Evolutionary conservation across 2,888 invertebrate species (phyloP), one percentile per base, ranked within the genome.

Genomic region (Pristionchus exspectatus): DNA sequence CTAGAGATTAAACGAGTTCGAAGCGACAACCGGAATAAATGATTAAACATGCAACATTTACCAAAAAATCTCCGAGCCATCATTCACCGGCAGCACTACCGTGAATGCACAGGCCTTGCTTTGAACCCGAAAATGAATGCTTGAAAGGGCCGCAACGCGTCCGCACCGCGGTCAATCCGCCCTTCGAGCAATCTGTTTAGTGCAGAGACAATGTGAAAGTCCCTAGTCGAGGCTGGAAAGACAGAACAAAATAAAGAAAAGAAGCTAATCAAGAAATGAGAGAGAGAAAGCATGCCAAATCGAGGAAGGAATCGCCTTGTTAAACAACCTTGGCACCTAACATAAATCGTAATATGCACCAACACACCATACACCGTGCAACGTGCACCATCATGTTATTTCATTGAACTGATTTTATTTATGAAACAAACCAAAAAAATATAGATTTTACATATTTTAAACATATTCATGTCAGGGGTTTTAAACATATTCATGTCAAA

Each of bases 151-250:
- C 87, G 87, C 87, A 87, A 87, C 87, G 87, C 87, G 72, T 30
- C 87, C 87, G 87, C 87, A 50, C 33, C 87, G 87, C 87, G 87
- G 54, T 72, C 72, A 87, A 87, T 59, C 87, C 87, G 54, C 33
- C 59, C 63, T 38, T 86, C 33, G 86, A 59, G 66, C 86, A 86
- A n/a, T 44, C 18, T 38, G 66, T 33, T 59, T 63, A 38, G 83
- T 38, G n/a, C 38, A 63, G 30, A 27, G 30, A 86, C 27, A 27
- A 86, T 86, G 66, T 4, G 59, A 33, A 86, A 86, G 84, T 33
- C 33, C 86, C 66, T 44, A 38, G 21, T 16, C 18, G 44, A 59
- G 16, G n/a, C 38, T 66, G 59, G 86, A 27, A 84, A 59, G 86
- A 38, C 38, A 59, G 56, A 63, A 86, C 21, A 38, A 4, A 59